Evolutionary conservation across 2,888 invertebrate genomes (phyloP), one percentile per base, ranked within the genome.

Genomic region (Rugalucina vietnamica): DNA sequence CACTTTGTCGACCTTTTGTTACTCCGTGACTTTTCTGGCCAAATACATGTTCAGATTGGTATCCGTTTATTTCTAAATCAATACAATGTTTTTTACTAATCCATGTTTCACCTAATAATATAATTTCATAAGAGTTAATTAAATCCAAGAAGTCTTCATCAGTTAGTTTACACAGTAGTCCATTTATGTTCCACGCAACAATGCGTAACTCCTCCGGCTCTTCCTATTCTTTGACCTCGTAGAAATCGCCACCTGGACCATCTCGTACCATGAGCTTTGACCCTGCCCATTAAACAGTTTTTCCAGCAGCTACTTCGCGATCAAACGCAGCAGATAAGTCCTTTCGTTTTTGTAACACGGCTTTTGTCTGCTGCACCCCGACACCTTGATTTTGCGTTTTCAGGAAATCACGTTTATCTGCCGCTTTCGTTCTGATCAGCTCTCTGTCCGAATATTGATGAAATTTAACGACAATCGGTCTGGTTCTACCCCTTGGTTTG

Each of bases 1-100:
- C 70, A n/a, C 70, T 70, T 36, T 36, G 36, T 8, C 70, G 70
- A n/a, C 70, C 70, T 70, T 70, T 70, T 21, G 8, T 36, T 70
- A 70, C 21, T n/a, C 70, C 70, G 21, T 70, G 21, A 34, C 36
- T 37, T 70, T 70, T 70, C 8, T 70, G 36, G n/a, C 70, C 70
- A 36, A 70, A 70, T 14, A 70, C 36, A 36, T 70, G 70, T 12
- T 36, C 4, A 50, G 32, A 29, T 18, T 54, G 18, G 32, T 29
- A 32, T 5, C 49, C 74, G n/a, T 74, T 24, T 50, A 50, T 32
- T 50, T 74, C 36, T 32, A 74, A 54, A 54, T 49, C 24, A 4
- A 32, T 1, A 54, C 2, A 54, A 36, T 49, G 49, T 43, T 74
- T 74, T 1, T 50, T 21, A 29, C 29, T 74, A 32, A 32, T 54